Percentiles rank a stretch among this genome's conserved stretches.
Conservation (phyloP, 2,888 invertebrate genomes). For the Oasisia sp. region DNA sequence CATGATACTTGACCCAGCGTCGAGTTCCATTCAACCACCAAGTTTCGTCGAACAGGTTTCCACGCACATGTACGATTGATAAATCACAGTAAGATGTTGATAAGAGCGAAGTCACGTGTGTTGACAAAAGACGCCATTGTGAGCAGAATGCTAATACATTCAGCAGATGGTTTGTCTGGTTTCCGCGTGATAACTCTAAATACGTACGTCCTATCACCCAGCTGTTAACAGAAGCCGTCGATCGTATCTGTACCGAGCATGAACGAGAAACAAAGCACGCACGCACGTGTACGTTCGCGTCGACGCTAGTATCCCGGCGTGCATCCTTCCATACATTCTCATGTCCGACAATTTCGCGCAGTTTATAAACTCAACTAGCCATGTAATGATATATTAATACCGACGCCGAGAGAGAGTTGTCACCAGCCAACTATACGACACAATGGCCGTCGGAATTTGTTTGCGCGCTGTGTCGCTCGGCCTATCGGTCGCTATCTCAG, state of each 20-base stretch:
- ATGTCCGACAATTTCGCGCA: background rate
- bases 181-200: background rate
- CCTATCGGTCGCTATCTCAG: background rate
- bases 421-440: background rate
- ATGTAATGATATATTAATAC: slow-evolving; percentile 17
- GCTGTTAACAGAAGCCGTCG: background rate
- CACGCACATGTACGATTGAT: background rate
- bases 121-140: background rate
- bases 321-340: background rate
- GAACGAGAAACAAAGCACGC: background rate
- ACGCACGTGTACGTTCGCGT: background rate
- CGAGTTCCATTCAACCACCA: background rate
- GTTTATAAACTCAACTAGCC: slow-evolving; percentile 11
- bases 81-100: background rate
- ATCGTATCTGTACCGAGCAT: background rate
- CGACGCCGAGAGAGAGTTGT: slow-evolving; percentile 6
- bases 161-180: background rate
- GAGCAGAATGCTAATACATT: background rate
- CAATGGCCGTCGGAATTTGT: background rate
- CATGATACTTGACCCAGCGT: background rate
- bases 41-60: background rate
- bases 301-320: background rate
- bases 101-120: background rate
- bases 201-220: background rate
- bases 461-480: background rate